These are phyloP conservation scores for Xerus inauris DNA, from an alignment of 2,113 vertebrate species.

Conservation along the genomic window DNA sequence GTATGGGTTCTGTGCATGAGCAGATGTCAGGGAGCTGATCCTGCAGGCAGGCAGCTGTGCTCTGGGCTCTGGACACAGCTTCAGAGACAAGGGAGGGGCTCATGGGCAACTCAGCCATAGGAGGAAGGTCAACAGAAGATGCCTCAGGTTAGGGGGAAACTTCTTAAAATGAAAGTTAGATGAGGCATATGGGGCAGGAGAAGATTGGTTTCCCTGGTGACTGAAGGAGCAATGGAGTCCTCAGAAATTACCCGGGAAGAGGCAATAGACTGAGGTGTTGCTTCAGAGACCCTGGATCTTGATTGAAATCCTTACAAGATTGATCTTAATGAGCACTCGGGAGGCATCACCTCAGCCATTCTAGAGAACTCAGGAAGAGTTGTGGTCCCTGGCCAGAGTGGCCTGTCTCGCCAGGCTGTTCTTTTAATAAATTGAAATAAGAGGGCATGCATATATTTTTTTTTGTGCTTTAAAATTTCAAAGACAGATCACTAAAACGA, in stretches of 20 bases:
- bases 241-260: neutral
- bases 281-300: neutral
- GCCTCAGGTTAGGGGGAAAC: neutral
- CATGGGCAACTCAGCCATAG: neutral
- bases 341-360: neutral
- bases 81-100: neutral
- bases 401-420: neutral
- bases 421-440: neutral
- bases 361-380: neutral
- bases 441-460: neutral
- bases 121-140: neutral
- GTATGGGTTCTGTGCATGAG: neutral
- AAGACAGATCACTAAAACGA: neutral
- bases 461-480: neutral
- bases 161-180: neutral
- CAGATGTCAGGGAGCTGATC: neutral
- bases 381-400: accelerated
- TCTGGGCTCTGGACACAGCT: neutral
- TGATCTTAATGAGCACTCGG: neutral
- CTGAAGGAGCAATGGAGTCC: neutral
- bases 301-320: neutral
- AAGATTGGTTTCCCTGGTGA: neutral
- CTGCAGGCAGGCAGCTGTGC: neutral
- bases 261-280: neutral
- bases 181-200: neutral